Evolutionary conservation across 2,797 vertebrate species (phyloP).

Genomic region (Enteromius treurensis): DNA sequence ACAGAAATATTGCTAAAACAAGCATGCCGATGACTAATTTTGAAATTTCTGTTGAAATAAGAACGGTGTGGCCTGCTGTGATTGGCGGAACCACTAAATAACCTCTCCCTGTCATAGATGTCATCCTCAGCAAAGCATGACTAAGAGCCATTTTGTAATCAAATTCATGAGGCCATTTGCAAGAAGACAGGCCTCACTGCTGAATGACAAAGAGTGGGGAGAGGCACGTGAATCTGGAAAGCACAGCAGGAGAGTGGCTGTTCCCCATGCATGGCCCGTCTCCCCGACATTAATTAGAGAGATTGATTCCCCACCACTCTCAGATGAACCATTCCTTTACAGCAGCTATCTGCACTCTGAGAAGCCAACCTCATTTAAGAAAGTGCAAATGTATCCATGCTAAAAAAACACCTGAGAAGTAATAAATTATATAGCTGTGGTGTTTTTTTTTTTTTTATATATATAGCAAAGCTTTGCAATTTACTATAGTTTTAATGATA

Average conservation of each 20-base stretch:
- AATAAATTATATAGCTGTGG: neutral
- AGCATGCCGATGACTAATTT: neutral
- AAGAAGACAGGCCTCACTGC: conserved; percentile 43
- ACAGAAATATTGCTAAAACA: conserved; percentile 16
- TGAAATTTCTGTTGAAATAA: neutral
- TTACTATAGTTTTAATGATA: neutral
- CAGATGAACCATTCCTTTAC: conserved; percentile 48
- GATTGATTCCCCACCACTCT: conserved; percentile 61
- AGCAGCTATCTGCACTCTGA: conserved; percentile 38
- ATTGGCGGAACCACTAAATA: conserved; percentile 20
- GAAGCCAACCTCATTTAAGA: conserved; percentile 58
- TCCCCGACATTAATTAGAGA: conserved; percentile 63
- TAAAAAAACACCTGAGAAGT: neutral
- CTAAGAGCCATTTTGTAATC: conserved; percentile 61
- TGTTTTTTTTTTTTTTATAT: neutral
- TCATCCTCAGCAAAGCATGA: conserved; percentile 62
- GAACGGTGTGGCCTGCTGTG: neutral
- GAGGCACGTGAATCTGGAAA: conserved; percentile 12
- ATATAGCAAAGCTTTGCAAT: neutral
- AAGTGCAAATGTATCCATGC: conserved; percentile 60
- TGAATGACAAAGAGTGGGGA: conserved; percentile 31
- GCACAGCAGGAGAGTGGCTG: conserved; percentile 26
- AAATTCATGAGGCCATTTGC: conserved; percentile 51
- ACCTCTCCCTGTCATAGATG: conserved; percentile 18
- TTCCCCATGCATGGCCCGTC: conserved; percentile 15